phyloP scores from a whole-genome alignment of 2,888 invertebrate species.

The Phymatocera aterrima region DNA sequence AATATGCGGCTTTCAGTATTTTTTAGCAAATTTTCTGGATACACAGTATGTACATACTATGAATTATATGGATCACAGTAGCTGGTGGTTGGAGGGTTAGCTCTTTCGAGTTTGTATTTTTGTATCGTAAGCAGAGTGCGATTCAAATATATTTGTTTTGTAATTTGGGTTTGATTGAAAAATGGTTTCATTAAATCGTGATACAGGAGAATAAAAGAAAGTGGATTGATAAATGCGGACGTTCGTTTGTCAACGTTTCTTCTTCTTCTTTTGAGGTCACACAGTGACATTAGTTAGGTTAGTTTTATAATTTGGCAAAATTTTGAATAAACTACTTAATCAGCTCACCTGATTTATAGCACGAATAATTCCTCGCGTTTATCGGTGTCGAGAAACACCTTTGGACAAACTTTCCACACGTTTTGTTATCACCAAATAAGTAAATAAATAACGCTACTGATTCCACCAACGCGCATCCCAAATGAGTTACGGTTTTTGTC shows the following conservation, averaged over 20 bases:
- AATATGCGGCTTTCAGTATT: no score
- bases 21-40: no score
- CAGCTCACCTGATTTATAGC: constrained; percentile 52
- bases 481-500: constrained; percentile 41
- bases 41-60: no score
- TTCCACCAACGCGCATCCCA: constrained; percentile 47
- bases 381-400: constrained; percentile 48
- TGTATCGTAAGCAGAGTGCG: no score
- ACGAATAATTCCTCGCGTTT: constrained; percentile 43
- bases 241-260: constrained; percentile 7
- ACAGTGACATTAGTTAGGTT: constrained; percentile 50
- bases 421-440: constrained; percentile 23
- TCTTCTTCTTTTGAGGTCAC: constrained; percentile 33
- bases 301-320: constrained; percentile 38
- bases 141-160: not conserved
- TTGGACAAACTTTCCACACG: constrained; percentile 44
- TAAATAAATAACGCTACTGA: constrained; percentile 45
- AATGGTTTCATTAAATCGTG: not conserved
- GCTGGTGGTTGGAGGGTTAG: no score
- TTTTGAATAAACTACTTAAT: constrained; percentile 3
- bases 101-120: no score
- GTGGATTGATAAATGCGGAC: not conserved
- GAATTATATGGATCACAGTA: no score
- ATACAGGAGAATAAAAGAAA: not conserved
- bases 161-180: no score